phyloP scores from a whole-genome alignment of 2,797 vertebrate genomes.

The Xiphophorus birchmanni region DNA sequence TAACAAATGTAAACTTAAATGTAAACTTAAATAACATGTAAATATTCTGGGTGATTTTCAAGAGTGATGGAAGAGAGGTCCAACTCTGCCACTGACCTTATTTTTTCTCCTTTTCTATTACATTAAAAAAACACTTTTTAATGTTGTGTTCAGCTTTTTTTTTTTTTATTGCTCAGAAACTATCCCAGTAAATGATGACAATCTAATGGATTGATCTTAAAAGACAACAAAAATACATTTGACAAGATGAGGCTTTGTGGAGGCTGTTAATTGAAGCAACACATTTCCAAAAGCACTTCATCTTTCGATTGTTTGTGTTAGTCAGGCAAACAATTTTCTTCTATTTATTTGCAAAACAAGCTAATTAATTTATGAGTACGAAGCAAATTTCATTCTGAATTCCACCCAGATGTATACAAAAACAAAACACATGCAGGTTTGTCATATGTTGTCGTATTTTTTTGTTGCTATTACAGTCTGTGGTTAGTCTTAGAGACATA shows the following conservation, averaged over 20 bases:
- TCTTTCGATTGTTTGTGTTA: not conserved
- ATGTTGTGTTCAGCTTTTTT: not conserved
- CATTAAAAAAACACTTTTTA: not conserved
- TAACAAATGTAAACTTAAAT: not conserved
- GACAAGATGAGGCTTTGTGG: not conserved
- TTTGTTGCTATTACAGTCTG: not conserved
- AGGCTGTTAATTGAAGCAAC: not conserved
- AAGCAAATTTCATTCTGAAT: not conserved
- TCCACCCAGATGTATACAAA: not conserved
- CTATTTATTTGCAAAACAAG: not conserved
- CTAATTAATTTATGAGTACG: not conserved
- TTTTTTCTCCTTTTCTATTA: not conserved
- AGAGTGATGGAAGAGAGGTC: not conserved
- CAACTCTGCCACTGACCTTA: not conserved
- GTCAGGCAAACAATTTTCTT: not conserved
- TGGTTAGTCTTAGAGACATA: not conserved
- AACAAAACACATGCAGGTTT: not conserved
- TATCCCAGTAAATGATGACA: not conserved
- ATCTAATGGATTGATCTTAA: not conserved
- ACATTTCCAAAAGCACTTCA: not conserved
- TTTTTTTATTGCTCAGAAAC: not conserved
- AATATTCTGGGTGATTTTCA: not conserved
- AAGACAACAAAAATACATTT: not conserved
- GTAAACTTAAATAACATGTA: not conserved
- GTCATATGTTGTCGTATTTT: not conserved